phyloP scores from a whole-genome alignment of 2,888 invertebrate genomes.

The Temnothorax rugatulus region DNA sequence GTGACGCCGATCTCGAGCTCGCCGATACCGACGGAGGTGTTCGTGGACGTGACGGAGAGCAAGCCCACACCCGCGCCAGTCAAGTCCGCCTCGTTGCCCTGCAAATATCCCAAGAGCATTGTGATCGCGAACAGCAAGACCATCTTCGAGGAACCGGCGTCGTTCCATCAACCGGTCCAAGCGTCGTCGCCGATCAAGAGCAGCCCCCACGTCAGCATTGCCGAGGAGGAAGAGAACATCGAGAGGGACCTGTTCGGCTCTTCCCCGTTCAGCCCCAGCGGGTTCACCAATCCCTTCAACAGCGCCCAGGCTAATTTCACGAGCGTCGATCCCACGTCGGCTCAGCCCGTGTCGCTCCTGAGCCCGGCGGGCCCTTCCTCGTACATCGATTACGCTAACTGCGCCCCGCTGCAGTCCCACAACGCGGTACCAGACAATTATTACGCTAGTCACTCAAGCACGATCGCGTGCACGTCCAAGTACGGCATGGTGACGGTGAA shows the following conservation, averaged over 20 bases:
- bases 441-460: slow-evolving; percentile 25
- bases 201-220: slow-evolving; percentile 32
- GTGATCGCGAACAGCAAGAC: slow-evolving; percentile 5
- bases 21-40: slow-evolving; percentile 73
- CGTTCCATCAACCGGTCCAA: slow-evolving; percentile 38
- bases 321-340: background rate
- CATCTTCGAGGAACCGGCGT: slow-evolving; percentile 22
- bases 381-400: slow-evolving; percentile 47
- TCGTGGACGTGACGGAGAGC: slow-evolving; percentile 75
- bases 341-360: slow-evolving; percentile 40
- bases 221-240: slow-evolving; percentile 32
- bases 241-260: slow-evolving; percentile 85
- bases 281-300: slow-evolving; percentile 83
- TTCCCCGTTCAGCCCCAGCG: slow-evolving; percentile 83
- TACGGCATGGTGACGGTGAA: slow-evolving; percentile 82
- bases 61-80: background rate
- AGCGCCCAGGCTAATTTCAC: slow-evolving; percentile 57
- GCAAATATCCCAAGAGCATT: slow-evolving; percentile 35
- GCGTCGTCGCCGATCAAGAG: slow-evolving; percentile 41
- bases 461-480: slow-evolving; percentile 72
- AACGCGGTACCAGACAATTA: slow-evolving; percentile 23
- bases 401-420: slow-evolving; percentile 1
- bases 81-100: slow-evolving; percentile 14
- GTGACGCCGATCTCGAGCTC: slow-evolving; percentile 73
- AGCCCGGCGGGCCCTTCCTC: slow-evolving; percentile 33